Base-by-base conservation (phyloP, 2,113 vertebrate species). In the Smithornis capensis region DNA sequence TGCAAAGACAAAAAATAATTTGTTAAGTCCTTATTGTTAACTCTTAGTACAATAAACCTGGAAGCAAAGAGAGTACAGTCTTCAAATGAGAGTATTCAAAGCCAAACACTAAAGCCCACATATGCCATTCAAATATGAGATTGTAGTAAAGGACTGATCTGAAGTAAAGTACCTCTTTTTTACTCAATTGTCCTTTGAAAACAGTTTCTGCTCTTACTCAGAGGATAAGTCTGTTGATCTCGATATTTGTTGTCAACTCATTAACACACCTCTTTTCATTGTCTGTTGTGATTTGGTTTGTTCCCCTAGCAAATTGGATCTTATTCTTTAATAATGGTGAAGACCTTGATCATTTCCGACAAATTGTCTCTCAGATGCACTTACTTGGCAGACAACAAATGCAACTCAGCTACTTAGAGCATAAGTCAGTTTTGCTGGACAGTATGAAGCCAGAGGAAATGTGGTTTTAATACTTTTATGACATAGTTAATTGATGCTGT, bases 351-450 rank as follows among this genome's bases (percentile, higher is more conserved):
- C 37, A 31, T 18, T 35, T 92, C 42, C 57, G 89, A 60, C 60
- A 65, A 78, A 63, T 31, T 69, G 17, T 50, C 38, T 83, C 44
- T 70, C 38, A 89, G 53, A 37, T 49, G n/a, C n/a, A 64, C 4
- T 3, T 29, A 80, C 80, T 29, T 68, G 53, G 44, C 38, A 87
- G n/a, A 50, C 73, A 86, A 67, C 42, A 89, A 87, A 70, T 50
- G 21, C 56, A 81, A 6, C 49, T 63, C 6, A 0, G 33, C 57
- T 80, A 40, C 42, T 78, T n/a, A 85, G 27, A 83, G 13, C 22
- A 75, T 84, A 87, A 95, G 92, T 90, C 60, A 78, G 80, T 70
- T 92, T 90, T 90, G 33, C 35, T 71, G 22, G 68, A 52, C 49
- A 81, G 68, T 2, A 3, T 68, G 52, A 90, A 91, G 83, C 40